Base-by-base conservation (phyloP, 2,797 vertebrate species). In the Miichthys miiuy region DNA sequence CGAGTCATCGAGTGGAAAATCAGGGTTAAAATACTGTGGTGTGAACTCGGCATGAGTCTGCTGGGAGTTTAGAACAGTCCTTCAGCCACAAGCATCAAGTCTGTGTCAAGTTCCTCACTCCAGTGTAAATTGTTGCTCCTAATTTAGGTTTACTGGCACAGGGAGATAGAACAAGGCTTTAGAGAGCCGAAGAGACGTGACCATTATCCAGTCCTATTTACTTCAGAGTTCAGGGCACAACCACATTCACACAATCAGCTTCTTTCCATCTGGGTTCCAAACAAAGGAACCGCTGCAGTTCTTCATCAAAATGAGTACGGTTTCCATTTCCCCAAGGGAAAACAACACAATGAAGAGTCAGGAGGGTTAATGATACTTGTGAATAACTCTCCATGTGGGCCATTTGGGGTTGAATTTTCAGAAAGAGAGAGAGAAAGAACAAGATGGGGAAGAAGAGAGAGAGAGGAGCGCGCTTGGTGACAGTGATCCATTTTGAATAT, bases 341-440 rank as follows among this genome's bases (percentile, higher is more conserved):
- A 90, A 72, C 75, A 81, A 76, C 89, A 94, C 91, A 94, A 94
- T 93, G 86, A 87, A 80, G 86, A 92, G 92, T 93, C 91, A 93
- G 72, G 79, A 82, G 91, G 93, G 92, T 95, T 93, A 94, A 95
- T 94, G 91, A 91, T 87, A 88, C 86, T 81, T 68, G 78, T 89
- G 91, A 94, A 94, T 93, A 93, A 92, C 89, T 88, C 87, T 80
- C 84, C 75, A 75, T 79, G 77, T 67, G 66, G 83, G 81, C 86
- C 34, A 74, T 88, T 94, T 75, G 75, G 86, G 84, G 86, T 79
- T 82, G 83, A 75, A 78, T 78, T 77, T 84, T 75, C 65, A 73
- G 78, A 52, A 77, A 81, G 81, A 68, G 79, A 30, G 48, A 1
- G 3, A 42, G 46, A 54, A n/a, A 66, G 34, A 72, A 74, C 67